Evolutionary conservation across 2,797 vertebrate genomes (phyloP).

Genomic region (Xenentodon cancila): DNA sequence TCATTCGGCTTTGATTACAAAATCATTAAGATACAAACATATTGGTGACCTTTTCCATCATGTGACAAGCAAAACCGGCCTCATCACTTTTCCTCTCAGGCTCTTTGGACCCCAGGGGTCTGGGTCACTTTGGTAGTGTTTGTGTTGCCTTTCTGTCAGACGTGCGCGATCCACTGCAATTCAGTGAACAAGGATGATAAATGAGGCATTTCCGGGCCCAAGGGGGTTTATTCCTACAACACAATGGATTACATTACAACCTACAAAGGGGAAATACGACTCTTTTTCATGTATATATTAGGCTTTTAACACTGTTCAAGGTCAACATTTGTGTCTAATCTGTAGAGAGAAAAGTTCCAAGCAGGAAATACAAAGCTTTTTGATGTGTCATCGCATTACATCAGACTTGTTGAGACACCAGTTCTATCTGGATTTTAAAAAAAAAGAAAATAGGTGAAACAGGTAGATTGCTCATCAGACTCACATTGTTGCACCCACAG

Average conservation of each 20-base stretch:
- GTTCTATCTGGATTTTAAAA: no score
- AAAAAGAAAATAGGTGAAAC: no score
- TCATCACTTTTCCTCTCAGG: conserved; percentile 69
- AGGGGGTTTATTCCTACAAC: conserved; percentile 66
- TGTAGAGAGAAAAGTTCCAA: conserved; percentile 9
- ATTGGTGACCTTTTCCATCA: conserved; percentile 64
- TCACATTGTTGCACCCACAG: no score
- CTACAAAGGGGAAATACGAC: conserved; percentile 37
- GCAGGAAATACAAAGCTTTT: no score
- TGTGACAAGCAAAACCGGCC: conserved; percentile 43
- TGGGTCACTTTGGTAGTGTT: conserved; percentile 71
- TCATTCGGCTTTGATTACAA: conserved; percentile 61
- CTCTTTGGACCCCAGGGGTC: conserved; percentile 72
- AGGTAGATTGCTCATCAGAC: no score
- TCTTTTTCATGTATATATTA: conserved; percentile 28
- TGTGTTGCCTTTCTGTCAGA: conserved; percentile 67
- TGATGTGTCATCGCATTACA: no score
- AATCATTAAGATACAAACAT: conserved; percentile 55
- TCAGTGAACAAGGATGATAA: conserved; percentile 71
- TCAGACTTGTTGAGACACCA: no score
- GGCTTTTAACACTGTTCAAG: conserved; percentile 16
- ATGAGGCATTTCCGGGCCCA: conserved; percentile 76
- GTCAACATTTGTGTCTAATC: conserved; percentile 31
- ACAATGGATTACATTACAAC: conserved; percentile 65
- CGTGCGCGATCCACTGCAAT: conserved; percentile 71